These are phyloP conservation scores for Cryptotermes secundus DNA, from an alignment of 1,140 invertebrate genomes.

Conservation along the genomic window DNA sequence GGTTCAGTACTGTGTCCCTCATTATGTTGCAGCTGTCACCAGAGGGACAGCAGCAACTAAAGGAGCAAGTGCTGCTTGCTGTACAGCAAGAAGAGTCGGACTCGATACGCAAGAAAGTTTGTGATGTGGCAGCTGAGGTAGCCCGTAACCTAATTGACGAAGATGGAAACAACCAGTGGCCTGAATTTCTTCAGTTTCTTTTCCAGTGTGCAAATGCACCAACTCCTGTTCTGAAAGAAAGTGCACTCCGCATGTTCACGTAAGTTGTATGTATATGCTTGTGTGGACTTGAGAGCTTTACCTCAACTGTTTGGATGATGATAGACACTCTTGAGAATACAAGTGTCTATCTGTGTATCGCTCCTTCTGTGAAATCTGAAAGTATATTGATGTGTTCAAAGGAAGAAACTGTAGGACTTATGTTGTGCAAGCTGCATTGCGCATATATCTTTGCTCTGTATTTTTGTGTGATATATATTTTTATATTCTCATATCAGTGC, in stretches of 20 bases:
- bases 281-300: too few species aligned
- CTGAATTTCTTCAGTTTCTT: conserved; percentile 93
- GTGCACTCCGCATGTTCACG: conserved; percentile 92
- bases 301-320: too few species aligned
- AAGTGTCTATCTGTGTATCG: too few species aligned
- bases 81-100: conserved; percentile 80
- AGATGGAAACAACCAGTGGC: conserved; percentile 95
- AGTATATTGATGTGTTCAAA: too few species aligned
- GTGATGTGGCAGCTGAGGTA: conserved; percentile 92
- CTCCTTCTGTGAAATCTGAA: too few species aligned
- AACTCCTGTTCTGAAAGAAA: conserved; percentile 83
- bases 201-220: conserved; percentile 90
- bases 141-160: conserved; percentile 95
- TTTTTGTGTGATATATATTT: too few species aligned
- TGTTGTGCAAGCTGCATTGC: too few species aligned
- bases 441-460: too few species aligned
- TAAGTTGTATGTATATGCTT: conserved; percentile 51
- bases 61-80: conserved; percentile 80
- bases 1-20: background rate
- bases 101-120: conserved; percentile 83
- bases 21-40: conserved; percentile 62
- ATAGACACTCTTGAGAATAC: too few species aligned
- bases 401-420: too few species aligned
- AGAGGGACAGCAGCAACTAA: conserved; percentile 79
- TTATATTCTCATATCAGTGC: too few species aligned